Evolutionary conservation across 2,888 invertebrate genomes (phyloP), one percentile per base, ranked within the genome.

Genomic region (Orthosia gracilis): DNA sequence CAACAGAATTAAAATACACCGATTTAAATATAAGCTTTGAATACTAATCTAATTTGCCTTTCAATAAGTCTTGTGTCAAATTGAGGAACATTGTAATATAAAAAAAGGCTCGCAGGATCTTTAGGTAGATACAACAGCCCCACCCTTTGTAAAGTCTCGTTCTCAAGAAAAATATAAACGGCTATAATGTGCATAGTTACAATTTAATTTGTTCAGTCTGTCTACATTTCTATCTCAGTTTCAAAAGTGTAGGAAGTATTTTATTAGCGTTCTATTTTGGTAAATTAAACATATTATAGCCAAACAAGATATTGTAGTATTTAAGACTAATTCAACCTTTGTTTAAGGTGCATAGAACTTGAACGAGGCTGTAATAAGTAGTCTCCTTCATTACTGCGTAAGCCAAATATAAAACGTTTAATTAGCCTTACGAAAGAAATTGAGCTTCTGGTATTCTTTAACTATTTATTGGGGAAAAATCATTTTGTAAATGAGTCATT

Each of bases 371-470:
- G 45, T 64, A 58, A 55, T 68, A 67, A 73, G 21, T 17, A 68
- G 65, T 21, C 49, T 76, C 26, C 15, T 76, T 54, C 23, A 57
- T 47, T 47, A 70, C 45, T 49, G 82, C 49, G 71, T 66, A 70
- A 74, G 83, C 81, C 81, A 82, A 82, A 82, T 83, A 79, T 83
- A 83, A 83, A 61, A 52, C 55, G 5, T 79, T 63, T 69, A 78
- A 65, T 26, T 79, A 83, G 73, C 59, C 31, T 78, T 83, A 83
- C 59, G 63, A 78, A 78, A 73, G 12, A 64, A 69, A 82, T 73
- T 73, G 78, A 82, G 73, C 69, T 73, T 73, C 52, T 78, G 65
- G 62, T 73, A 71, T 69, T 78, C n/a, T 69, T 57, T 62, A 59
- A 58, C 52, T 70, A 79, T 82, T 82, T 79, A 82, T 82, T 79